These are phyloP conservation scores for Agonopterix alstromeriana DNA, from an alignment of 2,888 invertebrate species.

Conservation along the genomic window DNA sequence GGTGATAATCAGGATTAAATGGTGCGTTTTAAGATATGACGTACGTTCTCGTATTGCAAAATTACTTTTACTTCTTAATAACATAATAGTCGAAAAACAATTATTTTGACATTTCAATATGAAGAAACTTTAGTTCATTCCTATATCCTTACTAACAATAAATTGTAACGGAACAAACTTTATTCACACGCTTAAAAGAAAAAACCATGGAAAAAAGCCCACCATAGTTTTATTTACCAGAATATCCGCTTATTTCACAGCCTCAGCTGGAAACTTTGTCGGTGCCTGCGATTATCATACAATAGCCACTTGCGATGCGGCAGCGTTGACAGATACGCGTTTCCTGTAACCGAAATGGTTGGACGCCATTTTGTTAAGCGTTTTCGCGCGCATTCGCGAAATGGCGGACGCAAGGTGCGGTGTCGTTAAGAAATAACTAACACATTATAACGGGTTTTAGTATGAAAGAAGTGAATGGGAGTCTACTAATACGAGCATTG, in stretches of 20 bases:
- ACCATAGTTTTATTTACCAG: background rate
- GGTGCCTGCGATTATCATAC: slow-evolving; percentile 69
- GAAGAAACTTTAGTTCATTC: too few relatives aligned
- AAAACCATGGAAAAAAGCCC: background rate
- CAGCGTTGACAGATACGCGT: slow-evolving; percentile 70
- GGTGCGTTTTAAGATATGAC: too few relatives aligned
- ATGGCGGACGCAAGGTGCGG: slow-evolving; percentile 40
- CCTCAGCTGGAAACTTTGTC: slow-evolving; percentile 62
- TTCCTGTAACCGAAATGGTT: slow-evolving; percentile 68
- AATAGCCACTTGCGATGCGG: slow-evolving; percentile 70
- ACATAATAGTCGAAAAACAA: too few relatives aligned
- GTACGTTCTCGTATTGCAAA: too few relatives aligned
- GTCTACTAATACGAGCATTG: background rate
- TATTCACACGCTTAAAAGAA: background rate
- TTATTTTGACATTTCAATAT: too few relatives aligned
- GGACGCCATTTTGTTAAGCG: slow-evolving; percentile 64
- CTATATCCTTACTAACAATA: too few relatives aligned
- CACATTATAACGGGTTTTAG: slow-evolving; percentile 1
- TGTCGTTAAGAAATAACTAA: slow-evolving; percentile 5
- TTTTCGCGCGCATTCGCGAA: slow-evolving; percentile 35
- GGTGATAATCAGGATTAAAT: too few relatives aligned
- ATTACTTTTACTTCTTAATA: too few relatives aligned
- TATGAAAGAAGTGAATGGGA: background rate
- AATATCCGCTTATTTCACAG: slow-evolving; percentile 34
- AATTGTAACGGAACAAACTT: too few relatives aligned